Evolutionary conservation across 1,140 invertebrate genomes (phyloP).

Genomic region (Diprion similis): DNA sequence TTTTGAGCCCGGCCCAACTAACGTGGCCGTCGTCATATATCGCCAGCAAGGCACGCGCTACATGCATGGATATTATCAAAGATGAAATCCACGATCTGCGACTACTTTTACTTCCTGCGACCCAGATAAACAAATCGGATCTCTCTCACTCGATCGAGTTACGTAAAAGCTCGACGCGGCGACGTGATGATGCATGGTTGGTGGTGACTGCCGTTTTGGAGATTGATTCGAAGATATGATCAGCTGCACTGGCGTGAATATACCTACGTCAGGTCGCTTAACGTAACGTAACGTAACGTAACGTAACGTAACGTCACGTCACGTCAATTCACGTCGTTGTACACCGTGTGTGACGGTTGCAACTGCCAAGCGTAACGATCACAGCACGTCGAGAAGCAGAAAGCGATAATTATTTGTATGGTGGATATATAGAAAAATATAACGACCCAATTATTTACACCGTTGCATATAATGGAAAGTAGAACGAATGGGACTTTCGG

Average conservation of each 20-base stretch:
- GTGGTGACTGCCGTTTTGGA: too few relatives aligned
- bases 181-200: too few relatives aligned
- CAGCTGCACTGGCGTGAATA: neutral
- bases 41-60: too few relatives aligned
- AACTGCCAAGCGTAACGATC: neutral
- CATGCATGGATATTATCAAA: too few relatives aligned
- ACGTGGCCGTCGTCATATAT: too few relatives aligned
- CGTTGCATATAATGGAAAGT: conserved; percentile 36
- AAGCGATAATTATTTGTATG: neutral
- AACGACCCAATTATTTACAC: conserved; percentile 33
- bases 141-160: conserved; percentile 1
- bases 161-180: neutral
- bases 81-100: neutral
- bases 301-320: neutral
- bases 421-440: conserved; percentile 12
- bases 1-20: too few relatives aligned
- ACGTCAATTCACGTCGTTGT: neutral
- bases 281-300: too few relatives aligned
- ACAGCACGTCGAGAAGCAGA: neutral
- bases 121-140: conserved; percentile 7
- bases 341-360: neutral
- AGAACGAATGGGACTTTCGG: conserved; percentile 40
- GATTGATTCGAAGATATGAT: too few relatives aligned
- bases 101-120: neutral
- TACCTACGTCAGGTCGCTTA: too few relatives aligned